Evolutionary conservation across 1,140 invertebrate species (phyloP).

Genomic region (Bombus difficillimus): DNA sequence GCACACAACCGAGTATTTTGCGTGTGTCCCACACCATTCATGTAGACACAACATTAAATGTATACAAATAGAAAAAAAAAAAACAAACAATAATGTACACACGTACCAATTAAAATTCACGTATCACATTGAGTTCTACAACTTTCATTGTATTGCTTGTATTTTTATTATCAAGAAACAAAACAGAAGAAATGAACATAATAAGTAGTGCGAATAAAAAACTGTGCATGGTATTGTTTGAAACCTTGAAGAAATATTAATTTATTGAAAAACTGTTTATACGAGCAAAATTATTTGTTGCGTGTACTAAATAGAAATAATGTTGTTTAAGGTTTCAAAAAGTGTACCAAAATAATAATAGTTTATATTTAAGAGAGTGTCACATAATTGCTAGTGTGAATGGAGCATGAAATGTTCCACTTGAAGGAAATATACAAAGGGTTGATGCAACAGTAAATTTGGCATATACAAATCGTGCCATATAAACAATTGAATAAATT

Average conservation of each 20-base stretch:
- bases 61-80: slow-evolving; percentile 72
- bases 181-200: slow-evolving; percentile 53
- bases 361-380: slow-evolving; percentile 73
- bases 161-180: slow-evolving; percentile 72
- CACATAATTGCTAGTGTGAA: slow-evolving; percentile 70
- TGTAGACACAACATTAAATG: slow-evolving; percentile 74
- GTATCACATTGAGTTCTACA: slow-evolving; percentile 80
- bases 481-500: slow-evolving; percentile 50
- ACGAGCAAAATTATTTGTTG: slow-evolving; percentile 35
- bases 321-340: slow-evolving; percentile 61
- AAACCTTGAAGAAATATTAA: slow-evolving; percentile 71
- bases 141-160: slow-evolving; percentile 77
- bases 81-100: slow-evolving; percentile 75
- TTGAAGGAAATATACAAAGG: slow-evolving; percentile 65
- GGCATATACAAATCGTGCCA: slow-evolving; percentile 59
- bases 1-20: slow-evolving; percentile 68
- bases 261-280: slow-evolving; percentile 63
- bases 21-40: slow-evolving; percentile 71
- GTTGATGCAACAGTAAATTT: slow-evolving; percentile 76
- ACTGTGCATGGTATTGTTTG: slow-evolving; percentile 62
- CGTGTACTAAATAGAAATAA: slow-evolving; percentile 38
- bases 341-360: slow-evolving; percentile 64
- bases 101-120: slow-evolving; percentile 78
- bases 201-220: slow-evolving; percentile 59
- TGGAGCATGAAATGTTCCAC: slow-evolving; percentile 68